Base-by-base conservation (phyloP, 2,888 invertebrate species). In the Brachypterus glaber region DNA sequence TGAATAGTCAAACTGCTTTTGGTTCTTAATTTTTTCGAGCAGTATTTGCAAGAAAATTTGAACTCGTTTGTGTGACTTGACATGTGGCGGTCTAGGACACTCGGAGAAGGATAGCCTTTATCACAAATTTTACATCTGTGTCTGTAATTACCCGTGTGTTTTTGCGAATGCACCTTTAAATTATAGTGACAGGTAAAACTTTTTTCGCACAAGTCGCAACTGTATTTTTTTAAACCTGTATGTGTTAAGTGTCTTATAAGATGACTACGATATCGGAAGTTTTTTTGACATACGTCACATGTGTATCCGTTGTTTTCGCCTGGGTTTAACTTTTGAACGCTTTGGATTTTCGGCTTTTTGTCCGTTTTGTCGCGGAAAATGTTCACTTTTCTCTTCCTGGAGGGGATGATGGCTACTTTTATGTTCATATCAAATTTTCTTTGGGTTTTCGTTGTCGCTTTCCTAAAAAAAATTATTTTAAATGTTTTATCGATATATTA, bases 161-260 rank as follows among this genome's bases (percentile, higher is more conserved):
- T 32, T 7, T 35, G 39, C 16, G 36, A 7, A 21, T 42, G 42
- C 2, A 42, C 42, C 8, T 35, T 25, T 9, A 42, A 30, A 12
- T 42, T 42, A n/a, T 42, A 39, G 2, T 25, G 25, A 29, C 39
- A 35, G n/a, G 37, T 32, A n/a, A 42, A 42, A 18, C 39, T 24
- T 27, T 42, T 39, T 9, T 33, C 27, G 29, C 42, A 42, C 8
- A 35, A 14, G 5, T 27, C 25, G 21, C 42, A 42, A 4, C 17
- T 21, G 30, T 18, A 39, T 2, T 35, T 26, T 36, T 42, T 42
- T 1, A 35, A 14, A 5, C 33, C 35, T 7, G 31, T 17, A 15
- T 42, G 42, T 13, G 35, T 26, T 15, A 42, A 15, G 25, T 42
- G 42, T 4, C 42, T 17, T 7, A 8, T 9, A 7, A 42, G 14